Base-by-base conservation (phyloP, 2,797 vertebrate genomes). In the Crocodylus rhombifer region DNA sequence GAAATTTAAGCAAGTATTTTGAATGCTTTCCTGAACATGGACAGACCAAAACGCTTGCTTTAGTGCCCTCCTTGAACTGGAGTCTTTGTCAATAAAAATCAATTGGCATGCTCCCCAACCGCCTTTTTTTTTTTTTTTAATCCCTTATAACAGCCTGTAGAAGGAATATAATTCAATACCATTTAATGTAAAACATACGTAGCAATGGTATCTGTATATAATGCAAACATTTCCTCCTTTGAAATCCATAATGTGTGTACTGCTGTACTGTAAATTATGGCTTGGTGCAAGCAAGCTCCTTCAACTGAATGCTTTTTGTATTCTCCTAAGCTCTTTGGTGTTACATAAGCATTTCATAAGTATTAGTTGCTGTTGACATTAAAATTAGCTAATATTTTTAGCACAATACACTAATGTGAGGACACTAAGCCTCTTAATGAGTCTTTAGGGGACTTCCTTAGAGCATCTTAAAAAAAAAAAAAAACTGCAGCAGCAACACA, bases 371-470 rank as follows among this genome's bases (percentile, higher is more conserved):
- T 97, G 94, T 95, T 98, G 97, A 97, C 95, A 97, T 93, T 83
- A 88, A 93, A 96, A 94, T 90, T 79, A 96, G 85, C 65, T 96
- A 97, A 92, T 96, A 97, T 96, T 95, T 97, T 97, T 97, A 98
- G 96, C 92, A 95, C 82, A 86, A 92, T 94, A 95, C 96, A 87
- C 93, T 88, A 83, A 96, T 85, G 95, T 75, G 78, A 84, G 89
- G 87, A 92, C 64, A 89, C 79, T 94, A 93, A 84, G 85, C 87
- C 81, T 89, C 91, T 95, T 98, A 98, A 98, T 97, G 97, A 97
- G 96, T 77, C 98, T 97, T 93, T 6, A 28, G 97, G 95, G 98
- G 83, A 94, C 97, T 95, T 94, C 95, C 92, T 94, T 95, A 92
- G 89, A 95, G 96, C 88, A 85, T 78, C 4, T 95, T 95, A 79